Percentiles rank a stretch among this genome's conserved stretches.
Conservation (phyloP, 2,888 invertebrate genomes). For the Phytoseiulus persimilis region DNA sequence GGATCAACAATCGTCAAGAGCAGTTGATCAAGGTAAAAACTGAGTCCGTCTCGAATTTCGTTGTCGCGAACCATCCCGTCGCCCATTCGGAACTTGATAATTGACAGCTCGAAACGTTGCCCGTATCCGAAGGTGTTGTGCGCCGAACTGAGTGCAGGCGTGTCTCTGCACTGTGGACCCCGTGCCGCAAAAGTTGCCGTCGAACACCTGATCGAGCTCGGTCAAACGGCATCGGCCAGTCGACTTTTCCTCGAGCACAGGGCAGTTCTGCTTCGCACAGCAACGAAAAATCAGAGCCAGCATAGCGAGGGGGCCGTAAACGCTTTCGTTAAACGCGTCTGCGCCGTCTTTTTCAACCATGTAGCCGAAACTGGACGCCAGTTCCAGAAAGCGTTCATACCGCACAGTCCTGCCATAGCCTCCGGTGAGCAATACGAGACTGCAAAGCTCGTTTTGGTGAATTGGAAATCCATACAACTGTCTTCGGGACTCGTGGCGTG, state of each 20-base stretch:
- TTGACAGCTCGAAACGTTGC: too few relatives aligned
- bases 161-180: slow-evolving; percentile 75
- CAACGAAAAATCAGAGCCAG: slow-evolving; percentile 9
- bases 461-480: too few relatives aligned
- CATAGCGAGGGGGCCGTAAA: slow-evolving; percentile 61
- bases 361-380: slow-evolving; percentile 66
- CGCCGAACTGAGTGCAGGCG: slow-evolving; percentile 76
- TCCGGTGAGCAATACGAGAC: slow-evolving; percentile 55
- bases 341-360: slow-evolving; percentile 73
- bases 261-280: slow-evolving; percentile 57
- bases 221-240: slow-evolving; percentile 65
- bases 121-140: slow-evolving; percentile 76
- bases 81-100: too few relatives aligned
- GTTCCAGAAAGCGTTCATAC: slow-evolving; percentile 70
- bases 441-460: neutral
- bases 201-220: slow-evolving; percentile 69
- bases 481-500: too few relatives aligned
- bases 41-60: neutral
- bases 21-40: slow-evolving; percentile 9
- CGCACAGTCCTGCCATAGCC: slow-evolving; percentile 61
- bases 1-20: slow-evolving; percentile 22
- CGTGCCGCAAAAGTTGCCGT: slow-evolving; percentile 75
- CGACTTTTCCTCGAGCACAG: slow-evolving; percentile 71
- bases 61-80: too few relatives aligned
- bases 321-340: slow-evolving; percentile 69